Conservation (phyloP, 2,797 vertebrate species). For the Coilia nasus region DNA sequence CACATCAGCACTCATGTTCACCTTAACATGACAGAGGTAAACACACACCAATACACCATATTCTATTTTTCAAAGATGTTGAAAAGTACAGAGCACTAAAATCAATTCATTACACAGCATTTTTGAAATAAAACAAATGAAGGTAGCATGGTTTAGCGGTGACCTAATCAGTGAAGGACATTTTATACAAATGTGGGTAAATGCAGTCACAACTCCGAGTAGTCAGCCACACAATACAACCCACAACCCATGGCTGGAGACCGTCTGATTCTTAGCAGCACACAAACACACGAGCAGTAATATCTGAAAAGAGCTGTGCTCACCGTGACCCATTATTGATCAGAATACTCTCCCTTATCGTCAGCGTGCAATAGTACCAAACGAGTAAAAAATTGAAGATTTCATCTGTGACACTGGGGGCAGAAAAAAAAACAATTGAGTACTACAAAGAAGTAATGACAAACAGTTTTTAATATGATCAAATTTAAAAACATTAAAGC, state of each 20-base stretch:
- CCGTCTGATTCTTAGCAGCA: not conserved
- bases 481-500: not conserved
- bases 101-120: not conserved
- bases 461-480: not conserved
- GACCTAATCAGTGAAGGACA: not conserved
- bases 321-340: constrained; percentile 97
- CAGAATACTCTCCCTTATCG: constrained; percentile 95
- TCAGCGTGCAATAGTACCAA: constrained; percentile 98
- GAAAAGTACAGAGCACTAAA: not conserved
- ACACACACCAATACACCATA: not conserved
- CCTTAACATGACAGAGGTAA: not conserved
- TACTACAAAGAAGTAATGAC: not conserved
- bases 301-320: not conserved
- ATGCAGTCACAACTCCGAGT: not conserved
- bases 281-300: not conserved
- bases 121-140: not conserved
- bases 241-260: not conserved
- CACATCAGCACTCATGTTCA: not conserved
- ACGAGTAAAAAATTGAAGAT: constrained; percentile 97
- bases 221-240: not conserved
- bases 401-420: constrained; percentile 90
- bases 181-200: not conserved
- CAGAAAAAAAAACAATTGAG: not conserved
- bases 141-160: not conserved
- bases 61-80: not conserved